These are phyloP conservation scores for Pollenia griseotomentosa DNA, from an alignment of 2,888 invertebrate genomes.

Conservation along the genomic window DNA sequence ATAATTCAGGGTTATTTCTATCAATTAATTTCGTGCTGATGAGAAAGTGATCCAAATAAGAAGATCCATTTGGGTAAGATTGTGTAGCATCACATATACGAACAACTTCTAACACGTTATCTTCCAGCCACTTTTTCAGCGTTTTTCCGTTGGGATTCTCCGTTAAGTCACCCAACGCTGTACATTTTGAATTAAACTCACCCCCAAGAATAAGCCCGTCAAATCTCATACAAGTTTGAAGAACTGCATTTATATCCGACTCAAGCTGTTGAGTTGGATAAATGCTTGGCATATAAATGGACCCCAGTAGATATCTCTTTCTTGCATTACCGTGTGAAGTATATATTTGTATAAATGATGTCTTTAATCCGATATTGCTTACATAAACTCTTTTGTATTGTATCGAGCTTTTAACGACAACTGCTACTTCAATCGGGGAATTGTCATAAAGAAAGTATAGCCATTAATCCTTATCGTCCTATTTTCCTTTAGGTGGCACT, in stretches of 20 bases:
- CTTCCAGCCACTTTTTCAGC: neutral
- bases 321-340: neutral
- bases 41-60: no score
- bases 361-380: neutral
- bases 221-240: no score
- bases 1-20: neutral
- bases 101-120: neutral
- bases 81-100: neutral
- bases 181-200: conserved; percentile 2
- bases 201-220: no score
- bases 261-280: no score
- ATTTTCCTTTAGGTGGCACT: neutral
- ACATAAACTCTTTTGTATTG: neutral
- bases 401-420: conserved; percentile 1
- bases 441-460: conserved; percentile 25
- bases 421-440: neutral
- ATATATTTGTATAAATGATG: neutral
- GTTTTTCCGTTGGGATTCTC: neutral
- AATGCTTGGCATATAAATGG: no score
- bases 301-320: neutral
- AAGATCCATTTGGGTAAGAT: no score
- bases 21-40: neutral
- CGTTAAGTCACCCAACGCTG: neutral
- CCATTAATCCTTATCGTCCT: neutral
- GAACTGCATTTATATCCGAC: no score